phyloP scores from a whole-genome alignment of 2,888 invertebrate genomes.

The Melinopterus prodromus region DNA sequence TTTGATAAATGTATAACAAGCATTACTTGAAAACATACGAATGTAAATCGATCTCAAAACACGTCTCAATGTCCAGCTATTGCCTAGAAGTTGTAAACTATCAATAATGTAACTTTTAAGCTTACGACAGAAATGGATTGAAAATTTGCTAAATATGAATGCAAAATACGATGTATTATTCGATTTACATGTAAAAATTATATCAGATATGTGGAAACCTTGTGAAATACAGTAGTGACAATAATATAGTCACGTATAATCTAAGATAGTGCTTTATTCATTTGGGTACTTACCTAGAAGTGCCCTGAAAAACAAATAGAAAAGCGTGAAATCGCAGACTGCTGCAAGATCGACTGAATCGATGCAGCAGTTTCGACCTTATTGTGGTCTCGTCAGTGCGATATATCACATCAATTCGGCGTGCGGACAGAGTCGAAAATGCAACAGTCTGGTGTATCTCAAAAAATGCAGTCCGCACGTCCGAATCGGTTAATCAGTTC shows the following conservation, averaged over 20 bases:
- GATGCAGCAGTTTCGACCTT: conserved; percentile 35
- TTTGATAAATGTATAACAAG: too few species aligned
- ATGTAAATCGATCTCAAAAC: not conserved
- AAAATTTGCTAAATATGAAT: too few species aligned
- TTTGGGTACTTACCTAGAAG: not conserved
- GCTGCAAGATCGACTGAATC: conserved; percentile 35
- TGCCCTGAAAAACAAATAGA: not conserved
- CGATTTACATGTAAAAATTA: too few species aligned
- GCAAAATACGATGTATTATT: too few species aligned
- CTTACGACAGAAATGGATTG: not conserved
- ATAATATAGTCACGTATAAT: not conserved
- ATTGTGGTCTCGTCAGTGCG: conserved; percentile 35
- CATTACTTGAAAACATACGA: not conserved
- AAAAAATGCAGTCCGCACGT: conserved; percentile 10
- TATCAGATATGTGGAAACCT: too few species aligned
- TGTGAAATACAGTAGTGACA: too few species aligned
- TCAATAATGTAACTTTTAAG: not conserved
- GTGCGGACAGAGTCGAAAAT: conserved; percentile 29
- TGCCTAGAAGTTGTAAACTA: not conserved
- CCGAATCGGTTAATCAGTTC: not conserved
- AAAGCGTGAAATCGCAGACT: conserved; percentile 33
- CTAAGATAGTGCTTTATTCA: not conserved
- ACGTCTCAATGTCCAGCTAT: not conserved
- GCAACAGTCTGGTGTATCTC: conserved; percentile 29
- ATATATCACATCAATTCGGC: conserved; percentile 22